phyloP scores from a whole-genome alignment of 2,797 vertebrate species.

The Erethizon dorsatum region DNA sequence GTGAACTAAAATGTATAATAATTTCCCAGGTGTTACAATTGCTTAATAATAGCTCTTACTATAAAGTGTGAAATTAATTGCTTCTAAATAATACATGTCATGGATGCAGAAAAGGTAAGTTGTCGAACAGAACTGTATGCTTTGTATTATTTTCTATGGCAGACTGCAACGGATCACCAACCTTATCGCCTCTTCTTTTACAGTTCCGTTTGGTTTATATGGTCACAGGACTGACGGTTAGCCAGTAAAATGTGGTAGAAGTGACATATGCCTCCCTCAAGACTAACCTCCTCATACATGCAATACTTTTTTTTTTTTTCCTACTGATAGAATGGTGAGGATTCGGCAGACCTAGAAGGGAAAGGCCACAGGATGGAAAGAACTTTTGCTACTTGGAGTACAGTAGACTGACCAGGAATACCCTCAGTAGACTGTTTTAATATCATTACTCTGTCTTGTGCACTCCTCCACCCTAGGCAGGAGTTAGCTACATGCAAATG shows the following conservation, averaged over 20 bases:
- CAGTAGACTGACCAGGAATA: not conserved
- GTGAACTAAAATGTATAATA: conserved; percentile 48
- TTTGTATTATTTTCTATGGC: not conserved
- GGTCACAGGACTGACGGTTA: not conserved
- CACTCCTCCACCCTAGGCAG: not conserved
- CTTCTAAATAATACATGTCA: conserved; percentile 65
- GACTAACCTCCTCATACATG: not conserved
- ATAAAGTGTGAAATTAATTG: conserved; percentile 62
- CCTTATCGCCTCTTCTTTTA: conserved; percentile 43
- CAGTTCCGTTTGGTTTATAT: conserved; percentile 18
- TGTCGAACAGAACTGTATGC: conserved; percentile 15
- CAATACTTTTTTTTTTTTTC: conserved; percentile 3
- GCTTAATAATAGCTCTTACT: conserved; percentile 65
- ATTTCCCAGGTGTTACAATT: conserved; percentile 67
- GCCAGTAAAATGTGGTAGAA: not conserved
- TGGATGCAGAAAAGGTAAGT: conserved; percentile 59
- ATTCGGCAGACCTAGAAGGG: not conserved
- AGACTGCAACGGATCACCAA: conserved; percentile 24
- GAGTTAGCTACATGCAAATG: conserved; percentile 7
- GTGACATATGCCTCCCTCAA: not conserved
- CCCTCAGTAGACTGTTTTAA: not conserved
- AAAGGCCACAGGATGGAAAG: not conserved
- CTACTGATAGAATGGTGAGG: not conserved
- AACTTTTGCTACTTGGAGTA: not conserved
- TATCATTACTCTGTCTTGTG: not conserved